Percentiles rank a stretch among this genome's conserved stretches.
Evolutionary conservation across 2,113 vertebrate species (phyloP).

Genomic region (Parotia lawesii): DNA sequence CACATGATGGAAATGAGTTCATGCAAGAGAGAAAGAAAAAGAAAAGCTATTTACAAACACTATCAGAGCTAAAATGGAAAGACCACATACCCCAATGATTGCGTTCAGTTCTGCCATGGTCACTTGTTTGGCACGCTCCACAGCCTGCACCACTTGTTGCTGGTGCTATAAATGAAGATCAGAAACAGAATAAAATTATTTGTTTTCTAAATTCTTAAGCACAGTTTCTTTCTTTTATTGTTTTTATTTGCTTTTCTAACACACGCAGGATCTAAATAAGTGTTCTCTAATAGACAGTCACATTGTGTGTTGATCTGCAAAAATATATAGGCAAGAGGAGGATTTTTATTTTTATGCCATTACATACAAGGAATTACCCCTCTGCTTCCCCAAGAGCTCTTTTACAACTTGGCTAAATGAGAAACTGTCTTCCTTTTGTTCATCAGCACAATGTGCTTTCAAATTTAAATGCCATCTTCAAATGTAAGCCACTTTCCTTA

Average conservation of each 20-base stretch:
- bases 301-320: not conserved
- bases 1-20: not conserved
- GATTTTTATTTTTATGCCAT: not conserved
- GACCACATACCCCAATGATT: constrained; percentile 98
- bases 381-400: not conserved
- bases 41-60: constrained; percentile 75
- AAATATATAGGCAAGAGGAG: not conserved
- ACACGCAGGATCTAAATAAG: constrained; percentile 49
- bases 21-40: constrained; percentile 25
- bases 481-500: not conserved
- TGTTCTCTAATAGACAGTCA: not conserved
- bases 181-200: constrained; percentile 78
- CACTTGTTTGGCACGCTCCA: constrained; percentile 97
- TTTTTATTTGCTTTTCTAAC: constrained; percentile 21
- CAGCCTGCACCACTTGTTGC: constrained; percentile 97
- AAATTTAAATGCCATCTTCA: not conserved
- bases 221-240: constrained; percentile 35
- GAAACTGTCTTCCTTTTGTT: not conserved
- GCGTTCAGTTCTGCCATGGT: constrained; percentile 98
- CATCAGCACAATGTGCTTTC: not conserved
- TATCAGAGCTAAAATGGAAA: constrained; percentile 84
- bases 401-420: not conserved
- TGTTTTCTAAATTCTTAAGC: constrained; percentile 67
- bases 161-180: constrained; percentile 87
- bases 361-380: not conserved